Evolutionary conservation across 2,113 vertebrate genomes (phyloP).

Genomic region (Nibea coibor): DNA sequence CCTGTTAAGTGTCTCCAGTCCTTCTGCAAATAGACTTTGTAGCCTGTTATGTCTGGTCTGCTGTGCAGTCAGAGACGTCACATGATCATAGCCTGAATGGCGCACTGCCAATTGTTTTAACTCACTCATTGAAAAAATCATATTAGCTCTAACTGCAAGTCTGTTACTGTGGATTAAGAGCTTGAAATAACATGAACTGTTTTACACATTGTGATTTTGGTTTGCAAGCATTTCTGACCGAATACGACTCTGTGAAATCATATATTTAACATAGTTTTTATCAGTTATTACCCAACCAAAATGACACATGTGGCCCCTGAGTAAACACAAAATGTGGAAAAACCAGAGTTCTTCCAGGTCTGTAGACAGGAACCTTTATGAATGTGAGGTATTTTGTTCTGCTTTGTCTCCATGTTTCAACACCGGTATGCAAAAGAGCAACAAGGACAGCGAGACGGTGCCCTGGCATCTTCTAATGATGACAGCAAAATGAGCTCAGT

Average conservation of each 20-base stretch:
- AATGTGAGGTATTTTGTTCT: constrained; percentile 46
- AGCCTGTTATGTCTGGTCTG: constrained; percentile 46
- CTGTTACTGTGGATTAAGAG: background rate
- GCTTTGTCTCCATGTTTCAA: constrained; percentile 32
- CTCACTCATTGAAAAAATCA: background rate
- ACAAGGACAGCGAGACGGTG: background rate
- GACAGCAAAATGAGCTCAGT: constrained; percentile 15
- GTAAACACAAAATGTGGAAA: constrained; percentile 33
- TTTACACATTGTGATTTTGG: background rate
- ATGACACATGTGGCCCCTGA: background rate
- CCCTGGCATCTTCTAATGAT: constrained; percentile 28
- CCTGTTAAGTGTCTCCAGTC: constrained; percentile 13
- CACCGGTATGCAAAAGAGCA: constrained; percentile 34
- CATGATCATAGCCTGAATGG: constrained; percentile 46
- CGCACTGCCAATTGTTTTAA: constrained; percentile 34
- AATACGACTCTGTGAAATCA: background rate
- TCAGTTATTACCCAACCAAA: background rate
- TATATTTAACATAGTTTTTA: background rate
- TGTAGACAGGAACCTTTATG: constrained; percentile 1
- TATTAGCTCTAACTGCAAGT: background rate
- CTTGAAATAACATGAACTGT: background rate
- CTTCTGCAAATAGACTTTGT: constrained; percentile 59
- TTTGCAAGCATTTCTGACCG: background rate
- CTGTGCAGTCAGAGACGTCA: constrained; percentile 42
- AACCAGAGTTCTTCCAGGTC: constrained; percentile 9